phyloP scores from a whole-genome alignment of 2,113 vertebrate species.

The Sander vitreus region DNA sequence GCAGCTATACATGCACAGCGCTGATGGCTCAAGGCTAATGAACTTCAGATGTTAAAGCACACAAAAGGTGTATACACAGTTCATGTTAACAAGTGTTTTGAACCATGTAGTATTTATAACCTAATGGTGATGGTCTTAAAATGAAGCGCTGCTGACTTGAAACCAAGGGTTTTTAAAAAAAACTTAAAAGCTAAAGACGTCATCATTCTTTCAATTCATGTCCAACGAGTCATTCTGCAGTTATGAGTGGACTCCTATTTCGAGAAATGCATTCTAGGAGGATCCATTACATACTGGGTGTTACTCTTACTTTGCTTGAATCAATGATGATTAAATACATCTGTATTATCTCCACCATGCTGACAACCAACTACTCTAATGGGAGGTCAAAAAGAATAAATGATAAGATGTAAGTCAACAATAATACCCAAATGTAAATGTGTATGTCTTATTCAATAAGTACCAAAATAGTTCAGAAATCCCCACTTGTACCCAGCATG shows the following conservation, averaged over 20 bases:
- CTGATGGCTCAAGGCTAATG: slow-evolving; percentile 27
- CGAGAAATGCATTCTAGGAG: not conserved
- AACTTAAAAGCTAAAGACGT: not conserved
- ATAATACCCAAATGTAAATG: not conserved
- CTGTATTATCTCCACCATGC: not conserved
- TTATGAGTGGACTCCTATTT: not conserved
- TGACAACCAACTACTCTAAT: too few species aligned
- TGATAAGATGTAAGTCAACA: not conserved
- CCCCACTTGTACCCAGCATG: not conserved
- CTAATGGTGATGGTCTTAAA: not conserved
- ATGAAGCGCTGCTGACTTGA: not conserved
- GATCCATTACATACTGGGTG: not conserved
- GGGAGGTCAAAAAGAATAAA: not conserved
- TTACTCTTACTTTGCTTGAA: not conserved
- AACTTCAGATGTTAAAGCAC: not conserved
- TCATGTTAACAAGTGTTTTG: not conserved
- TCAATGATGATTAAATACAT: not conserved
- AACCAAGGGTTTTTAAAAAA: not conserved
- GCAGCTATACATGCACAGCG: slow-evolving; percentile 4
- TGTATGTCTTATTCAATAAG: not conserved
- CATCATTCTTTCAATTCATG: not conserved
- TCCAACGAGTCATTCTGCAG: not conserved
- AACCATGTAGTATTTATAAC: not conserved
- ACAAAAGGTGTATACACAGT: not conserved
- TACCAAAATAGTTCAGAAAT: not conserved